phyloP scores from a whole-genome alignment of 2,888 invertebrate genomes.

The Lasioglossum pauxillum region DNA sequence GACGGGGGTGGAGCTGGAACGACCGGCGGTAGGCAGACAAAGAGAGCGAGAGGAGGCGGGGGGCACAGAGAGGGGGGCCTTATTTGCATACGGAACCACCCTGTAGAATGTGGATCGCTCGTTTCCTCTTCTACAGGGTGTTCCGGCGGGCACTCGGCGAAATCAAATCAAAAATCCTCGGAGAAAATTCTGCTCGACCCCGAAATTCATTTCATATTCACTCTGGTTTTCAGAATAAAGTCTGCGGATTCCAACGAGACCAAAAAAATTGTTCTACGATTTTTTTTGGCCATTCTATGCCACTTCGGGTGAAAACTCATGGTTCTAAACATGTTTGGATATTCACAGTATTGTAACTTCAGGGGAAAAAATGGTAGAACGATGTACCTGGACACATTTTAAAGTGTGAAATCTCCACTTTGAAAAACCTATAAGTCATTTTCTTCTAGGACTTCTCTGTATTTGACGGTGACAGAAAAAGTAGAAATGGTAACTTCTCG shows the following conservation, averaged over 20 bases:
- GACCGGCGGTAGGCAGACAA: slow-evolving; percentile 37
- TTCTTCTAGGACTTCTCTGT: too few relatives aligned
- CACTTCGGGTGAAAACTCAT: too few relatives aligned
- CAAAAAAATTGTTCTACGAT: background rate
- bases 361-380: too few relatives aligned
- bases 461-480: too few relatives aligned
- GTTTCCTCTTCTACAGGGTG: slow-evolving; percentile 68
- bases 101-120: slow-evolving; percentile 75
- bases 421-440: too few relatives aligned
- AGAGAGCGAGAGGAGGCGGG: slow-evolving; percentile 57
- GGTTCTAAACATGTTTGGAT: too few relatives aligned
- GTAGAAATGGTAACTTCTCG: too few relatives aligned
- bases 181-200: background rate
- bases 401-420: too few relatives aligned
- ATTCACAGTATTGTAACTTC: too few relatives aligned
- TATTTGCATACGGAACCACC: slow-evolving; percentile 81
- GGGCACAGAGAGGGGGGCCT: slow-evolving; percentile 63
- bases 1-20: slow-evolving; percentile 81
- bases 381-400: too few relatives aligned
- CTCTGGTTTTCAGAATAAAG: too few relatives aligned
- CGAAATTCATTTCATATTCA: background rate
- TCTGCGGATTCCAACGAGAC: background rate
- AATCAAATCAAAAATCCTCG: background rate
- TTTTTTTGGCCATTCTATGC: too few relatives aligned
- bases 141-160: background rate